Conservation (phyloP, 1,140 invertebrate genomes). For the Magallana ariakensis region DNA sequence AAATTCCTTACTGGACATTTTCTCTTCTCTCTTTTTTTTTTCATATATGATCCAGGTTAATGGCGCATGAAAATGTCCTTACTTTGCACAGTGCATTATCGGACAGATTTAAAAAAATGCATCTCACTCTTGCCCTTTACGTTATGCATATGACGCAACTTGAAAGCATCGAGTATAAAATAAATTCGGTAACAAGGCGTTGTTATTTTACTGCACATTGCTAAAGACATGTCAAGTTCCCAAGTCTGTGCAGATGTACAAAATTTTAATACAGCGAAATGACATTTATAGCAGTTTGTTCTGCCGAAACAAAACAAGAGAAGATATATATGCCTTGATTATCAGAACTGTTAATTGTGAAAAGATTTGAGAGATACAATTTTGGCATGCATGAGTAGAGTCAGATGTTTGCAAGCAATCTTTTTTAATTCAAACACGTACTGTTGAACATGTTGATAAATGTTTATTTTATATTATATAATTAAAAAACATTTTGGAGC, state of each 20-base stretch:
- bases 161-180: neutral
- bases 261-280: neutral
- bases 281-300: neutral
- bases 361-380: constrained; percentile 7
- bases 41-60: neutral
- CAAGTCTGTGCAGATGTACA: constrained; percentile 4
- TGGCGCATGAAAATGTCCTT: neutral
- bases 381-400: neutral
- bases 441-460: too few relatives aligned
- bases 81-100: too few relatives aligned
- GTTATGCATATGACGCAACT: neutral
- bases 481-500: too few relatives aligned
- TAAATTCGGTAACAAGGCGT: neutral
- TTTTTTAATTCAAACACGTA: neutral
- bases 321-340: constrained; percentile 7
- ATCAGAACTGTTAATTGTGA: constrained; percentile 16
- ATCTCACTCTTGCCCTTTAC: neutral
- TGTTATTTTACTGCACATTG: neutral
- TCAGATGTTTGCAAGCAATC: constrained; percentile 9
- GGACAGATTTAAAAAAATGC: neutral
- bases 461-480: too few relatives aligned
- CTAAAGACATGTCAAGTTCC: neutral
- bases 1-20: neutral
- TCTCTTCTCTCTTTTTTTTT: neutral
- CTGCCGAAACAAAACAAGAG: neutral